Evolutionary conservation across 1,140 invertebrate species (phyloP), one percentile per base, ranked within the genome.

Genomic region (Babylonia areolata): DNA sequence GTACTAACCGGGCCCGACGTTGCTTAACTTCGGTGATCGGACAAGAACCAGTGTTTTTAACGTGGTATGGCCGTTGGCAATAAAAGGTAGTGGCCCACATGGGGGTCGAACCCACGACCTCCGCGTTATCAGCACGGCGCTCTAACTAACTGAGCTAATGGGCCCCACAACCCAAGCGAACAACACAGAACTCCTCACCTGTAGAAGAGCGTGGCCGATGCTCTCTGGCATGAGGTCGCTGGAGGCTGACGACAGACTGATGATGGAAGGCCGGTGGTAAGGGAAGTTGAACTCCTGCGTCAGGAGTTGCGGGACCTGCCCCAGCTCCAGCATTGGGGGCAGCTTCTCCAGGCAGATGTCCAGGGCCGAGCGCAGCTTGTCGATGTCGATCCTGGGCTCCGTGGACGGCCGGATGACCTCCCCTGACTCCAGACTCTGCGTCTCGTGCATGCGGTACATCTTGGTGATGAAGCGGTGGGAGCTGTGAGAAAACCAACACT

Each of bases 201-300:
- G 93, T 35, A 93, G 88, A 11, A 94, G 86, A 39, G 92, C 91
- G 87, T 93, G 92, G 75, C 93, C 93, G 15, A 93, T 88, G 35
- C 91, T 92, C 85, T 93, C 93, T 35, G 93, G 92, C 91, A 93
- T 92, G 82, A 91, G 85, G 9, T 88, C 86, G 80, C 91, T 93
- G 35, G 89, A 88, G 3, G 88, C 90, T 39, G 91, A 92, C 28
- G 89, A 88, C 77, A 93, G 46, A 79, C 91, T 93, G 46, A 93
- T 87, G 37, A 93, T 89, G 81, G 92, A 93, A 0, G 93, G 92
- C 33, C 90, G 86, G 81, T 94, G 93, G 86, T 94, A 93, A 0
- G 93, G 93, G 87, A 94, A 93, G 86, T 91, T 88, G 85, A 89
- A 93, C 33, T 92, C 90, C 58, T 87, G 64, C 11, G 28, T 84